Base-by-base conservation (phyloP, 2,888 invertebrate species). In the Neocrepidodera transversa region DNA sequence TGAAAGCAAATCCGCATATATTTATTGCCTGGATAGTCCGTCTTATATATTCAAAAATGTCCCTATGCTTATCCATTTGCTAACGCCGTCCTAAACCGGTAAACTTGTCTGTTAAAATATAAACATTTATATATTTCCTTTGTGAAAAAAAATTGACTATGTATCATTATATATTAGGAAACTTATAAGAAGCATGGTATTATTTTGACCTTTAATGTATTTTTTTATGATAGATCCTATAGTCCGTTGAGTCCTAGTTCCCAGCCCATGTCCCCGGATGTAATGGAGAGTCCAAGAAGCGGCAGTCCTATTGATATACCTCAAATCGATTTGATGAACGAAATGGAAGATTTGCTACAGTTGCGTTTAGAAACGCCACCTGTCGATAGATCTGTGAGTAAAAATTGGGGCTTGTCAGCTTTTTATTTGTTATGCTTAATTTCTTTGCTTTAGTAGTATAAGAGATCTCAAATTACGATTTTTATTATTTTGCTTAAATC, bases 381-480 rank as follows among this genome's bases (percentile, higher is more conserved):
- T 43, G 86, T 87, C 54, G 87, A 87, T 75, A 79, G 86, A 81
- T 86, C 85, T 74, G 87, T 87, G 82, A 84, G 85, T 84, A 52
- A 32, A 17, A n/a, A 10, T 10, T 18, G 16, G 13, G 28, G 28
- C 8, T 28, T 28, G 6, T 8, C 2, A 28, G 28, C 28, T 28
- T 2, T 28, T 28, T 8, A n/a, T n/a, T 4, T 8, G 5, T 28
- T 8, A 8, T 28, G 28, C 28, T 28, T 28, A 8, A n/a, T n/a
- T n/a, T 28, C 2, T 8, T 8, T 8, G 28, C 28, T 28, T 28
- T 28, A 10, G 10, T 28, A 28, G 28, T 28, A 8, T 28, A n/a
- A 28, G 28, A 28, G 28, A 28, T 5, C 3, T 3, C 23, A 23
- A 23, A 23, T n/a, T n/a, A n/a, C n/a, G n/a, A n/a, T n/a, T n/a